phyloP scores from a whole-genome alignment of 2,797 vertebrate species.

The Falco rusticolus region DNA sequence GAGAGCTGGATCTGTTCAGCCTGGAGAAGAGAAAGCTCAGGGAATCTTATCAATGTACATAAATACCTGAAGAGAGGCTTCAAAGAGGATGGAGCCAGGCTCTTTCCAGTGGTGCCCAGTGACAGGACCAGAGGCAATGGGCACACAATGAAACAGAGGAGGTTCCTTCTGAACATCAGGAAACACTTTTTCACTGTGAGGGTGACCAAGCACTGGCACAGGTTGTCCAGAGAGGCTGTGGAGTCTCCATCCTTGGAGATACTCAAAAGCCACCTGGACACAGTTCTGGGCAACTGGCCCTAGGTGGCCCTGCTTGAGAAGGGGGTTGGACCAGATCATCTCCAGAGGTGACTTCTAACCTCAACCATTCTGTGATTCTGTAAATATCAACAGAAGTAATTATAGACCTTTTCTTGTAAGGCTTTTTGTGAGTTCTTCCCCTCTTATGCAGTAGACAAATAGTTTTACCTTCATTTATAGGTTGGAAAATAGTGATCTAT shows the following conservation, averaged over 20 bases:
- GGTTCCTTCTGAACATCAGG: no score
- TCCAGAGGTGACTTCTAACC: neutral
- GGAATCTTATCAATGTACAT: no score
- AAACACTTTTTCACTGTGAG: no score
- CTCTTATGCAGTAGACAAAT: neutral
- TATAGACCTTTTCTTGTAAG: neutral
- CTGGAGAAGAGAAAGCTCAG: no score
- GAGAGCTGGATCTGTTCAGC: neutral
- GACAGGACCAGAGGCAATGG: no score
- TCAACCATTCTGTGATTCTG: neutral
- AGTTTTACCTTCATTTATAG: neutral
- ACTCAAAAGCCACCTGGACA: neutral
- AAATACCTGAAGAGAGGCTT: no score
- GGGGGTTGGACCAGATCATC: rapidly evolving
- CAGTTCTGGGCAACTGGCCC: neutral
- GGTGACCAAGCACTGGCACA: no score
- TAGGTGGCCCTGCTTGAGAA: neutral
- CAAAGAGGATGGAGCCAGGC: no score
- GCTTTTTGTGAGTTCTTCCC: neutral
- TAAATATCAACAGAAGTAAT: neutral
- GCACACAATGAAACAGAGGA: no score
- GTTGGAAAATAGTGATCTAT: neutral
- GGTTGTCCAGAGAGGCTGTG: no score
- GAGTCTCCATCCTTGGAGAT: neutral
- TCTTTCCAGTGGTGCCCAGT: no score